Percentiles rank a stretch among this genome's conserved stretches.
phyloP scores from a whole-genome alignment of 2,888 invertebrate species.

The Pristionchus japonicus region DNA sequence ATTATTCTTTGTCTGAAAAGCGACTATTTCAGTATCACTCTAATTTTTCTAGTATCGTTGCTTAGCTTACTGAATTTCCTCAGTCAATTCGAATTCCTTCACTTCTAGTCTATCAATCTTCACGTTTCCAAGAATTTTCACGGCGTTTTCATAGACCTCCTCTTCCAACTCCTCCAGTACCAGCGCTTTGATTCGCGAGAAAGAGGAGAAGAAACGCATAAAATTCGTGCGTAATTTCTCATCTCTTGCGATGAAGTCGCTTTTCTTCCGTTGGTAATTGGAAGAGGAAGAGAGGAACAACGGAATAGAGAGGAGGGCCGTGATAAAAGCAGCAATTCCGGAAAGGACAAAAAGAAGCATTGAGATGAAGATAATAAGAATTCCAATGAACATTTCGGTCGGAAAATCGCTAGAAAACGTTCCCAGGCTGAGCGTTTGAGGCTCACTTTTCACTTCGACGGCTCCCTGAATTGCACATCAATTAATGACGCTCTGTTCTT shows the following conservation, averaged over 20 bases:
- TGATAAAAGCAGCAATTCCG: too few species aligned
- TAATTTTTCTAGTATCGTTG: too few species aligned
- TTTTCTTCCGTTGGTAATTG: too few species aligned
- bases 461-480: too few species aligned
- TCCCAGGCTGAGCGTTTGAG: not conserved
- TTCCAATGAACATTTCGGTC: too few species aligned
- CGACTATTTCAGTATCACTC: too few species aligned
- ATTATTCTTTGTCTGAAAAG: not conserved
- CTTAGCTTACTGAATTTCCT: not conserved
- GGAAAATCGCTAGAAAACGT: not conserved
- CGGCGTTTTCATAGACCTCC: not conserved
- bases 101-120: not conserved
- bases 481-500: too few species aligned
- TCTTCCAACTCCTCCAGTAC: not conserved
- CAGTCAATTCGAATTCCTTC: not conserved
- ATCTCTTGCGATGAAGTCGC: not conserved
- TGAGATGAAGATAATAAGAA: not conserved
- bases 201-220: not conserved
- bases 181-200: not conserved
- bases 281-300: not conserved
- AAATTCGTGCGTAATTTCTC: not conserved
- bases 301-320: not conserved
- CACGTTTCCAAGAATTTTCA: not conserved
- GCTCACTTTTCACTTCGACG: not conserved
- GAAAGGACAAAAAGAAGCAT: not conserved